Percentiles rank a stretch among this genome's conserved stretches.
These are phyloP conservation scores for Paraescarpia echinospica DNA, from an alignment of 1,140 invertebrate species.

Conservation along the genomic window DNA sequence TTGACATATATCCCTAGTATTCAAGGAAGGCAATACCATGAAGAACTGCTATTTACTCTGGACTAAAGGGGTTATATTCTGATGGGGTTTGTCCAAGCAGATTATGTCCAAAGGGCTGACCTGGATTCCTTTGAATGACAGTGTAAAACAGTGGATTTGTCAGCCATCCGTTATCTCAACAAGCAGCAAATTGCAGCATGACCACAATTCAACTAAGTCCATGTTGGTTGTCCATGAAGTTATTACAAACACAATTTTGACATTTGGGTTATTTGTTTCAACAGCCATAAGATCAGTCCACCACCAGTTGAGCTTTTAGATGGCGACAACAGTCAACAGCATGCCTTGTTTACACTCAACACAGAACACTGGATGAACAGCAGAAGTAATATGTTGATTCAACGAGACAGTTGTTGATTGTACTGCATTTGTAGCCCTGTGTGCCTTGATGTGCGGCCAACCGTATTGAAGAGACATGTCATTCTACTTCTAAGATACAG, in stretches of 20 bases:
- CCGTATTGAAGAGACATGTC: not conserved
- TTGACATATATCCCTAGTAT: too few species aligned
- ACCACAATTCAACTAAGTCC: not conserved
- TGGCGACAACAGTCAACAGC: not conserved
- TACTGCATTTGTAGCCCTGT: slow-evolving; percentile 1
- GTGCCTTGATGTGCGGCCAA: not conserved
- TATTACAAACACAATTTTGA: not conserved
- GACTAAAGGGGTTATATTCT: too few species aligned
- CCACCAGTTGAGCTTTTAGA: not conserved
- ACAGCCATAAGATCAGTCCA: not conserved
- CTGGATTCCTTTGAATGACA: too few species aligned
- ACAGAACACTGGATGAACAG: not conserved
- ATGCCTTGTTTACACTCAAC: not conserved
- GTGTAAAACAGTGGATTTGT: too few species aligned
- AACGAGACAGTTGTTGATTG: not conserved
- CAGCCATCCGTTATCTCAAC: too few species aligned
- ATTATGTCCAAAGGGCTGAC: too few species aligned
- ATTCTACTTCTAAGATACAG: not conserved
- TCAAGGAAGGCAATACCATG: too few species aligned
- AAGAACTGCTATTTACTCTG: too few species aligned
- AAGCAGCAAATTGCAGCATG: too few species aligned
- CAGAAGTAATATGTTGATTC: not conserved
- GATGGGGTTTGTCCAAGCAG: too few species aligned
- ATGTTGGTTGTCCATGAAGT: not conserved
- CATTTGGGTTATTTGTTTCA: not conserved